These are phyloP conservation scores for Sitta carolinensis DNA, from an alignment of 2,797 vertebrate genomes.

Conservation along the genomic window DNA sequence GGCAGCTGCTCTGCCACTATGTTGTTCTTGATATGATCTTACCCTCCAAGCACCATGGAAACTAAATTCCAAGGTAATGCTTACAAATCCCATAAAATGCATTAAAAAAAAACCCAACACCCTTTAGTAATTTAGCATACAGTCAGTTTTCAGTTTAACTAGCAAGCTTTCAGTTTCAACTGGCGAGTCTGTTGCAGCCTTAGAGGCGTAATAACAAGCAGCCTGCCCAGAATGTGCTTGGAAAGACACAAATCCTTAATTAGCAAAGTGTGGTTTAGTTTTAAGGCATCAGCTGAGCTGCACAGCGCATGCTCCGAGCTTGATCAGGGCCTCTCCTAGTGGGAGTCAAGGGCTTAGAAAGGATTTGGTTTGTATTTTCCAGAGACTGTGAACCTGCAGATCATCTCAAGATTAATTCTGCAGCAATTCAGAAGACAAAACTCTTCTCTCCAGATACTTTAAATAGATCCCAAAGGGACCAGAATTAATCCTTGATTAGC, in stretches of 20 bases:
- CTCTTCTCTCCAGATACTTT: neutral
- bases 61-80: constrained; percentile 9
- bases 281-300: neutral
- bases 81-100: neutral
- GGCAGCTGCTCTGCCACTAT: neutral
- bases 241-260: neutral
- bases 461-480: neutral
- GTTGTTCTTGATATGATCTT: neutral
- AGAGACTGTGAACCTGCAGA: neutral
- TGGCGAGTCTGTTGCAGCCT: neutral
- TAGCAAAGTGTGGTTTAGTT: neutral
- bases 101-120: neutral
- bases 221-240: neutral
- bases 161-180: neutral
- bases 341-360: constrained; percentile 2
- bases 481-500: neutral
- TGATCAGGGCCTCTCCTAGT: neutral
- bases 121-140: neutral
- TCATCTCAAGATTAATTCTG: constrained; percentile 17
- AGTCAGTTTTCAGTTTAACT: neutral
- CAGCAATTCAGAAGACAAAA: neutral
- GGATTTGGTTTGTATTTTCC: constrained; percentile 13
- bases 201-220: neutral
- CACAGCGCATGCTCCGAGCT: neutral
- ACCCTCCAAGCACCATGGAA: neutral